Conservation (phyloP, 2,113 vertebrate species). For the Aramus guarauna region DNA sequence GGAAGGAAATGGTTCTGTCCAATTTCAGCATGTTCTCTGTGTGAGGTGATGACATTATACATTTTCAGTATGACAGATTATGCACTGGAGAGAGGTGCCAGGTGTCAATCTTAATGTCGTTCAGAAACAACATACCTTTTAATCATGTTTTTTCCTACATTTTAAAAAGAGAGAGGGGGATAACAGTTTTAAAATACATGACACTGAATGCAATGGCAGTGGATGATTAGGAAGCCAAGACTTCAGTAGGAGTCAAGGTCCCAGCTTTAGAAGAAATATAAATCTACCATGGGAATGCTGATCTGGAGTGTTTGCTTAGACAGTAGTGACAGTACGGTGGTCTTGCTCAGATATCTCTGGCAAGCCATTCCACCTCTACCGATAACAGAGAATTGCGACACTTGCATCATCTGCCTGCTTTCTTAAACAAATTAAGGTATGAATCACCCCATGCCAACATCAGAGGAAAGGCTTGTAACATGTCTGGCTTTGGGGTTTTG, state of each 20-base stretch:
- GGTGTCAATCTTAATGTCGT: neutral
- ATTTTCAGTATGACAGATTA: neutral
- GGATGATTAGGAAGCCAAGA: neutral
- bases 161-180: neutral
- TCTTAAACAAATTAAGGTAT: neutral
- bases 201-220: neutral
- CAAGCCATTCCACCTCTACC: neutral
- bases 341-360: neutral
- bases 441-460: neutral
- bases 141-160: no score
- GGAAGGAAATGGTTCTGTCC: neutral
- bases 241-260: neutral
- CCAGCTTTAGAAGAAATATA: neutral
- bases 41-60: neutral
- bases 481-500: neutral
- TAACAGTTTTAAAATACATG: neutral
- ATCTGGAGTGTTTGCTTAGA: neutral
- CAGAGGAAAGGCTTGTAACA: neutral
- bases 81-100: neutral
- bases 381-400: neutral
- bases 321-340: neutral
- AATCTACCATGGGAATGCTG: neutral
- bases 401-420: neutral
- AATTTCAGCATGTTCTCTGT: neutral
- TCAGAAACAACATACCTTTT: neutral